A percentile compares a stretch with the other conserved stretches of the same genome.
phyloP scores from a whole-genome alignment of 2,888 invertebrate species.

The Agonopterix heracliana region DNA sequence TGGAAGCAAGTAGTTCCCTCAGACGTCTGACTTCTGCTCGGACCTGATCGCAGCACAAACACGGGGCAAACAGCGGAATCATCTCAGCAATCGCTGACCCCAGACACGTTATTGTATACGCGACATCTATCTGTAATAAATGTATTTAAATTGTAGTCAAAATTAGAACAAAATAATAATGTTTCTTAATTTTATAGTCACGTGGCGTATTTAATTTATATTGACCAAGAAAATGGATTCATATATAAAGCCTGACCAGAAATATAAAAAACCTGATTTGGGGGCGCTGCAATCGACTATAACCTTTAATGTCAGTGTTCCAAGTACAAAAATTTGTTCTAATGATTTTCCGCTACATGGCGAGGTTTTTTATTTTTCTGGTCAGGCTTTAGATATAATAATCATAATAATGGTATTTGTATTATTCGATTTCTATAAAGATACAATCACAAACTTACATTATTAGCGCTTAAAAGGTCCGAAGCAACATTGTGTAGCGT shows the following conservation, averaged over 20 bases:
- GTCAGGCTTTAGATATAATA: too few relatives aligned
- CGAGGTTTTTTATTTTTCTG: too few relatives aligned
- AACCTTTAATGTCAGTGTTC: too few relatives aligned
- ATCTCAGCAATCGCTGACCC: slow-evolving; percentile 26
- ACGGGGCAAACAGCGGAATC: slow-evolving; percentile 41
- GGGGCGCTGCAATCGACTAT: too few relatives aligned
- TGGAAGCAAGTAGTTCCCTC: slow-evolving; percentile 42
- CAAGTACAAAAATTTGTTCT: too few relatives aligned
- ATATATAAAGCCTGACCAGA: too few relatives aligned
- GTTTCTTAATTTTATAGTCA: slow-evolving; percentile 37
- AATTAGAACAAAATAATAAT: slow-evolving; percentile 14
- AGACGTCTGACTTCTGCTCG: slow-evolving; percentile 37
- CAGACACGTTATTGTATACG: slow-evolving; percentile 10
- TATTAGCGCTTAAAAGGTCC: slow-evolving; percentile 25
- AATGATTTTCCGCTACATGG: too few relatives aligned
- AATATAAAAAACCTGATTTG: too few relatives aligned
- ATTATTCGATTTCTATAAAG: too few relatives aligned
- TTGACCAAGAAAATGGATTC: not conserved
- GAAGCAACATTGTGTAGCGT: slow-evolving; percentile 33
- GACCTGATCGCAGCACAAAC: slow-evolving; percentile 39
- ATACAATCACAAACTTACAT: slow-evolving; percentile 35
- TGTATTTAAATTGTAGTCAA: not conserved
- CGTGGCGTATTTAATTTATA: not conserved
- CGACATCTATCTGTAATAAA: not conserved
- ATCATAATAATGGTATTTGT: not conserved